These are phyloP conservation scores for Prunella strophiata DNA, from an alignment of 2,797 vertebrate genomes.

Conservation along the genomic window DNA sequence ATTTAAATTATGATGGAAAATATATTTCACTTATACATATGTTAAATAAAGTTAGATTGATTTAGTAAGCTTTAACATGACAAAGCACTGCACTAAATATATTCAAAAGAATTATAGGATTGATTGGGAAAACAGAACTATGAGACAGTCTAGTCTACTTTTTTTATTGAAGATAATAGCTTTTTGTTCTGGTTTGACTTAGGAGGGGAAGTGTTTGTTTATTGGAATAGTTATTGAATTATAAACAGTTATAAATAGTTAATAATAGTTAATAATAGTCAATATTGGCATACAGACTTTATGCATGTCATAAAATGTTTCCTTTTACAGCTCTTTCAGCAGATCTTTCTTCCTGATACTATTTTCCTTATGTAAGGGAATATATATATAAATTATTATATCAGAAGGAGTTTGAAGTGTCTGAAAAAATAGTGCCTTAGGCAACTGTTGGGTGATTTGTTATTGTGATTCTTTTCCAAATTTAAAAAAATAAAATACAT, in stretches of 20 bases:
- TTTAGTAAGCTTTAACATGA: background rate
- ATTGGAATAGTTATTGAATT: background rate
- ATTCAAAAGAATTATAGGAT: background rate
- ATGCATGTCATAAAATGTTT: background rate
- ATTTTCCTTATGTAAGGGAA: background rate
- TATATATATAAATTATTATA: background rate
- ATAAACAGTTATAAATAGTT: background rate
- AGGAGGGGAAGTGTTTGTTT: accelerated
- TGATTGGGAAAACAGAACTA: background rate
- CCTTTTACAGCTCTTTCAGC: background rate
- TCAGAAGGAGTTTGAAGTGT: background rate
- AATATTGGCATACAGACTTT: background rate
- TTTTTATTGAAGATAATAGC: background rate
- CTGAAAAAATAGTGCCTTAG: background rate
- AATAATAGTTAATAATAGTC: too few species aligned
- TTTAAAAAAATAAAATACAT: background rate
- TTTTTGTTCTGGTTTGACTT: background rate
- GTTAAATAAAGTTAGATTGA: background rate
- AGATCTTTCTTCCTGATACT: background rate
- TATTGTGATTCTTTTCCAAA: background rate
- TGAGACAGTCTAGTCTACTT: background rate
- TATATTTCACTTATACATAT: background rate
- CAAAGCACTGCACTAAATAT: background rate
- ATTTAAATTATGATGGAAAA: background rate
- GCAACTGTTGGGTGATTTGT: background rate